These are phyloP conservation scores for Accipiter virgatus DNA, from an alignment of 2,113 vertebrate species.

Conservation along the genomic window DNA sequence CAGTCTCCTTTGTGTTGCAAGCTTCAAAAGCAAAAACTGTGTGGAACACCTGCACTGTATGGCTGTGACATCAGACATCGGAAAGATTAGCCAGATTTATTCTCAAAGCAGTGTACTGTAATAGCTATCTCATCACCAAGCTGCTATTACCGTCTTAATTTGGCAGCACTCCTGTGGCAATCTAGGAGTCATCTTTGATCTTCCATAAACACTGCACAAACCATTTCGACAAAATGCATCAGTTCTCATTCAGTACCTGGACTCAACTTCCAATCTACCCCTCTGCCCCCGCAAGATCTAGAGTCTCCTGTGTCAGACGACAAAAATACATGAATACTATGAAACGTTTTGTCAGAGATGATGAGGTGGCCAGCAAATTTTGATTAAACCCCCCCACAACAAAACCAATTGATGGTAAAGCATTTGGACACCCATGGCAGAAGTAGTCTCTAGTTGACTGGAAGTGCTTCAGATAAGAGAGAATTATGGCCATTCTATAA, in stretches of 20 bases:
- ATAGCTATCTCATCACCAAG: background rate
- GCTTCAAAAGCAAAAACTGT: background rate
- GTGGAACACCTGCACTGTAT: background rate
- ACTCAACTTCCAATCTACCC: fast-evolving
- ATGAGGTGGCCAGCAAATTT: background rate
- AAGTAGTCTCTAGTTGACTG: background rate
- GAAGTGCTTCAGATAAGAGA: background rate
- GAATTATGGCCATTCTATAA: background rate
- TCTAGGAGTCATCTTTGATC: background rate
- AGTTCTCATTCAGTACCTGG: background rate
- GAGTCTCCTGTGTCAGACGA: background rate
- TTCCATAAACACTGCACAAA: fast-evolving
- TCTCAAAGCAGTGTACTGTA: background rate
- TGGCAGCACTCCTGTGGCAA: background rate
- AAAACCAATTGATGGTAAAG: background rate
- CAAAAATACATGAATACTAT: background rate
- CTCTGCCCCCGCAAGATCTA: too few species aligned
- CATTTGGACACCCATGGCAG: background rate
- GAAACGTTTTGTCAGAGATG: background rate
- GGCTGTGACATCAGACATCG: background rate
- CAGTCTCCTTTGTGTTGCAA: background rate
- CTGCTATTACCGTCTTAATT: background rate
- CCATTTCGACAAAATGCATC: background rate
- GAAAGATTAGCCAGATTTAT: background rate
- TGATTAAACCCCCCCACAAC: background rate